Base-by-base conservation (phyloP, 2,888 invertebrate genomes). In the Dasypogon diadema region DNA sequence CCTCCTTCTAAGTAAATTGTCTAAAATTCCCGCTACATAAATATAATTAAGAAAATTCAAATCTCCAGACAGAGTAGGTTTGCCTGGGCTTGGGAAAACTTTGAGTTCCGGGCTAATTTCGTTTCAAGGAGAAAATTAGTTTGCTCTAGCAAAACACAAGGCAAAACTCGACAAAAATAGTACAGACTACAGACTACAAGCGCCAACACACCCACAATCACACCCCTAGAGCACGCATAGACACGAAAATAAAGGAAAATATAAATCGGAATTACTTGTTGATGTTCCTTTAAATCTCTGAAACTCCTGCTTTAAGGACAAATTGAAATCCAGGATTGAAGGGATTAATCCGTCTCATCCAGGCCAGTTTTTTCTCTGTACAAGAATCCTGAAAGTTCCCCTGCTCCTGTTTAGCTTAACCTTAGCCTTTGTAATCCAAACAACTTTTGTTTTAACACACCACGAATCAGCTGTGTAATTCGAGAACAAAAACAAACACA, bases 401-500 rank as follows among this genome's bases (percentile, higher is more conserved):
- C 12, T 12, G 8, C 42, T 42, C 30, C 30, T 42, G 42, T 42
- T 42, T 12, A 12, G 1, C n/a, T 42, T 42, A 42, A n/a, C 42
- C 42, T 12, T 42, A 42, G 42, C 42, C 42, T 12, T 42, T 42
- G 42, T 42, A 42, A 42, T 42, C 42, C 42, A 42, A 42, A 6
- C 42, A 42, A n/a, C 30, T 8, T 30, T 30, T 30, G 30, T 30
- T 30, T 30, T 30, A 42, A 12, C 42, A 42, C 42, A 12, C 42
- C 12, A 42, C 42, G 42, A 42, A 42, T 42, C 42, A 37, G 34
- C 60, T 60, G 58, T 16, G 14, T 60, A 60, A 37, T 58, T 58
- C 30, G 26, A 18, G 37, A 60, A 26, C 60, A 34, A 60, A n/a
- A 42, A 60, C 60, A 60, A 60, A 37, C 18, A 60, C 37, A 60